Conservation (phyloP, 1,140 invertebrate genomes). For the Lordiphosa mommai region DNA sequence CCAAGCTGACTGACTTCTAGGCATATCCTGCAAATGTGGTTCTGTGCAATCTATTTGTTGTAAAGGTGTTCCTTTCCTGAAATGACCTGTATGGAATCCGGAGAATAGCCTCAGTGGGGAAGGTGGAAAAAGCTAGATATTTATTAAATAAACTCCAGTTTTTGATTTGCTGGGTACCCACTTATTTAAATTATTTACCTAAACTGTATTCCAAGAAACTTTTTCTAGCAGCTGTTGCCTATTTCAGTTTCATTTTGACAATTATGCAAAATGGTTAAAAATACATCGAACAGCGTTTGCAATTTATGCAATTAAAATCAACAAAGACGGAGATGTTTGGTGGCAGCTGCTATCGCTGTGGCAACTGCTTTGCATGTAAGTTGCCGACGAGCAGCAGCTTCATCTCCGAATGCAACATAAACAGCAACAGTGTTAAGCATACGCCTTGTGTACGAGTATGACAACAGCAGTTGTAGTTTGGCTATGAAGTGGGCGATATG, state of each 20-base stretch:
- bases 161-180: no score
- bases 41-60: no score
- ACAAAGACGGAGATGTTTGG: conserved; percentile 10
- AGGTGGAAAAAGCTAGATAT: no score
- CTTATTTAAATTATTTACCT: no score
- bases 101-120: no score
- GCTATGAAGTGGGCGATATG: conserved; percentile 41
- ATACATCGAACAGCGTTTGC: conserved; percentile 42
- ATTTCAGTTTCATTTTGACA: no score
- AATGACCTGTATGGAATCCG: no score
- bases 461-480: conserved; percentile 13
- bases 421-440: conserved; percentile 46
- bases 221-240: conserved; percentile 14
- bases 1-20: no score
- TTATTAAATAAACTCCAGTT: no score
- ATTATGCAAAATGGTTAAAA: conserved; percentile 55
- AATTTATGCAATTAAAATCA: conserved; percentile 58
- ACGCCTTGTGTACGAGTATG: conserved; percentile 16
- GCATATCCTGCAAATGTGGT: no score
- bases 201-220: no score
- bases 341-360: conserved; percentile 8
- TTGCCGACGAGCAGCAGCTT: neutral
- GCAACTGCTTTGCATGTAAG: conserved; percentile 2
- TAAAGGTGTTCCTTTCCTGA: no score
- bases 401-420: conserved; percentile 27